Base-by-base conservation (phyloP, 2,888 invertebrate species). In the Pristionchus entomophagus region DNA sequence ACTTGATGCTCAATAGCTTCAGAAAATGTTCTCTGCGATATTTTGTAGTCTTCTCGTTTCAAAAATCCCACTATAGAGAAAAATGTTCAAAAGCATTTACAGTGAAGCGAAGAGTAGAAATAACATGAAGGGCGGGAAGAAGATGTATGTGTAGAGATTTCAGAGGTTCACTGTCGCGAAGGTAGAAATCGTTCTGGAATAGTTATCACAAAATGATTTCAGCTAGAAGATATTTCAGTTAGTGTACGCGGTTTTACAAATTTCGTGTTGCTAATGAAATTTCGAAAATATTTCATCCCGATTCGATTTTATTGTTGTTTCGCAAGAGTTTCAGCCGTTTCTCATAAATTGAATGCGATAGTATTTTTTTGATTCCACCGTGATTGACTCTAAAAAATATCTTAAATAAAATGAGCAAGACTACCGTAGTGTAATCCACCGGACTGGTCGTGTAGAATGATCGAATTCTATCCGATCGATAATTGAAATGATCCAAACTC, bases 391-490 rank as follows among this genome's bases (percentile, higher is more conserved):
- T 14, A 8, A 6, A 69, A 12, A 5, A 29, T 45, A 10, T 26
- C 32, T 53, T n/a, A n/a, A n/a, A n/a, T n/a, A n/a, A n/a, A n/a
- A n/a, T n/a, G n/a, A n/a, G n/a, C n/a, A n/a, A n/a, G n/a, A n/a
- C 0, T 77, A 85, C 85, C 38, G 73, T 85, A 56, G 77, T 56
- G 41, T 85, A 85, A 41, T 85, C 85, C 29, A 85, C 85, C 22
- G 85, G 85, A 38, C 38, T 45, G 2, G 73, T 85, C n/a, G 45
- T 49, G n/a, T 85, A 85, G 45, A 85, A 85, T n/a, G 35, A 77
- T n/a, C 41, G 59, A 1, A 85, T 49, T 19, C 51, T 4, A 77
- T 85, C 77, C 38, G 53, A 35, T 41, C 53, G 77, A 77, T 85
- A 85, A 22, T 53, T 85, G 56, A 77, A 77, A 17, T 53, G 56